A percentile compares a stretch with the other conserved stretches of the same genome.
Conservation (phyloP, 2,113 vertebrate genomes). For the Catagonus wagneri region DNA sequence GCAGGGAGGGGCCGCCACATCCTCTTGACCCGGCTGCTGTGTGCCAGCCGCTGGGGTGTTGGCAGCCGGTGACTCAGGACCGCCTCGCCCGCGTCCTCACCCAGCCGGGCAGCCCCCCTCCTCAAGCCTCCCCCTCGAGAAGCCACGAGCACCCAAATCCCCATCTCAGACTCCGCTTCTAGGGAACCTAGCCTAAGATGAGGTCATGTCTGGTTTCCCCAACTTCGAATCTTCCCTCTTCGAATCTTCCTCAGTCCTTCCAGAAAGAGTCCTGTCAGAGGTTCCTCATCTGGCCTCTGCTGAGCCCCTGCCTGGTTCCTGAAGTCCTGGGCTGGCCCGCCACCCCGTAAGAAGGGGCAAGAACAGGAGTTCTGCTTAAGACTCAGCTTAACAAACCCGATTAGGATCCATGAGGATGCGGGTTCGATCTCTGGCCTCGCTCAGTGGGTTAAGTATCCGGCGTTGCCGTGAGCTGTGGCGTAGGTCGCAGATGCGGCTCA, state of each 20-base stretch:
- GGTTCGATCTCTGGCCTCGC: no score
- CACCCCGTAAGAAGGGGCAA: background rate
- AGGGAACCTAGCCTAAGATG: background rate
- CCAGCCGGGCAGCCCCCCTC: background rate
- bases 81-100: background rate
- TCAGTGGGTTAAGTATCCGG: no score
- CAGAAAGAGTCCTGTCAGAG: background rate
- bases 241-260: background rate
- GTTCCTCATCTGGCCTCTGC: no score
- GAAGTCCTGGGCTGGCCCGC: background rate
- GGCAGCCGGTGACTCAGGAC: background rate
- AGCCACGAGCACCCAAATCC: background rate
- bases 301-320: background rate
- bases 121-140: background rate
- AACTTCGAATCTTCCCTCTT: background rate
- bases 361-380: background rate
- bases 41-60: background rate
- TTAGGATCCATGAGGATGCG: no score
- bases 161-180: background rate
- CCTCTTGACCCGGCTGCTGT: background rate
- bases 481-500: no score
- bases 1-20: background rate
- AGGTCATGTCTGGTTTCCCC: background rate
- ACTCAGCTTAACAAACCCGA: no score
- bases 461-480: no score